phyloP scores from a whole-genome alignment of 2,888 invertebrate genomes.

The Aporophyla nigra region DNA sequence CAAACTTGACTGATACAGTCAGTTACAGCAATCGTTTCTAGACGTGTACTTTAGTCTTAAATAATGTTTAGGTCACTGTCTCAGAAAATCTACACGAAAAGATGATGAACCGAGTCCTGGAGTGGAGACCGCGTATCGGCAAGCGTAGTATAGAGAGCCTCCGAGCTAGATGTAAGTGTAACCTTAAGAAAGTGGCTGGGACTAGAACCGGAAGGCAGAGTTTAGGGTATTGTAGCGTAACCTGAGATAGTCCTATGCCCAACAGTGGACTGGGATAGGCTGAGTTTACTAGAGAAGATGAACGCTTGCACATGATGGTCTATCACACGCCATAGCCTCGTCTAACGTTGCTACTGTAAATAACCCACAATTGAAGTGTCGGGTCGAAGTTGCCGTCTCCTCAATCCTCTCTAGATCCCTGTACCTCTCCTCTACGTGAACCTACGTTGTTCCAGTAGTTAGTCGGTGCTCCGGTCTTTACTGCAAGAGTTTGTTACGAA shows the following conservation, averaged over 20 bases:
- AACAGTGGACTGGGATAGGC: neutral
- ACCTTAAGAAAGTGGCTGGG: neutral
- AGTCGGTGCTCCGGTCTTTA: slow-evolving; percentile 59
- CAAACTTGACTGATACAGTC: neutral
- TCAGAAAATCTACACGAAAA: neutral
- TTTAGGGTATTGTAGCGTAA: neutral
- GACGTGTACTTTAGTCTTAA: neutral
- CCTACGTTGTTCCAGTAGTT: slow-evolving; percentile 65
- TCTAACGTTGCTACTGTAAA: no score
- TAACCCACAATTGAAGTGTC: neutral
- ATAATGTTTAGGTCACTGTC: neutral
- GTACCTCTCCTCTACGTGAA: slow-evolving; percentile 29
- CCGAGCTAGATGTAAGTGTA: neutral
- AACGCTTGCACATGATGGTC: neutral
- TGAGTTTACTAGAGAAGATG: neutral
- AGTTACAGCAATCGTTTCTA: neutral
- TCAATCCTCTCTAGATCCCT: slow-evolving; percentile 23
- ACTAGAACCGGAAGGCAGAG: neutral
- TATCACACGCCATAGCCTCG: no score
- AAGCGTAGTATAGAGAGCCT: no score
- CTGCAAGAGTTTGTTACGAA: slow-evolving; percentile 61
- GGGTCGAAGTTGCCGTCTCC: neutral
- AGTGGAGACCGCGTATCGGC: neutral
- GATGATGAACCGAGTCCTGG: neutral
- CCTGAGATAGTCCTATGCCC: neutral